Evolutionary conservation across 1,140 invertebrate species (phyloP), one percentile per base, ranked within the genome.

Genomic region (Campoletis sonorensis): DNA sequence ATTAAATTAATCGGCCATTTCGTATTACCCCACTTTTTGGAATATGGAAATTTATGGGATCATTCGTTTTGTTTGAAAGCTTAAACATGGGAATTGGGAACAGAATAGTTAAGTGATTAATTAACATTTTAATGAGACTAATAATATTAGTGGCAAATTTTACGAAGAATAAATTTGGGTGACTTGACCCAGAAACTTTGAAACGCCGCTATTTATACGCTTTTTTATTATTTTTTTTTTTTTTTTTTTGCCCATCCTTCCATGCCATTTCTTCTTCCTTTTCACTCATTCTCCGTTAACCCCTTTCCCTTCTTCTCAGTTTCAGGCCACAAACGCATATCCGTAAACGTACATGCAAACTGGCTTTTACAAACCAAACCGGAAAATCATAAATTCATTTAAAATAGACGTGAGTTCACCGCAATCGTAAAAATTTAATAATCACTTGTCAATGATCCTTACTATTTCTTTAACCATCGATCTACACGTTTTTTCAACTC

Each of bases 251-350:
- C 54, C 11, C 54, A 18, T 58, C 54, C 54, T 5, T 58, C 54
- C 54, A n/a, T 23, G 54, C 54, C 5, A 58, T 58, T 58, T 58
- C 21, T 58, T 58, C 54, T 21, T 58, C 54, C 21, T 58, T 51
- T 30, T 23, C 15, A 70, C 81, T 71, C 30, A n/a, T 77, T 23
- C 40, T 77, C 45, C 40, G 7, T 45, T 27, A 77, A 77, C 21
- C 15, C 11, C 45, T 78, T 58, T 4, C 15, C 33, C 68, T 49
- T 11, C 33, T 33, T 83, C 75, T n/a, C 30, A 67, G 40, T 84
- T 71, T 61, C 71, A 75, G 15, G 61, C 54, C 80, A 72, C 84
- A 45, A 45, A 45, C 40, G 78, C 51, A 77, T 27, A 49, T 71
- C 27, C 68, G 27, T 58, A 21, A 58, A 58, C 54, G 54, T 10